A percentile compares a stretch with the other conserved stretches of the same genome.
These are phyloP conservation scores for Camelus bactrianus DNA, from an alignment of 2,113 vertebrate species.

Conservation along the genomic window DNA sequence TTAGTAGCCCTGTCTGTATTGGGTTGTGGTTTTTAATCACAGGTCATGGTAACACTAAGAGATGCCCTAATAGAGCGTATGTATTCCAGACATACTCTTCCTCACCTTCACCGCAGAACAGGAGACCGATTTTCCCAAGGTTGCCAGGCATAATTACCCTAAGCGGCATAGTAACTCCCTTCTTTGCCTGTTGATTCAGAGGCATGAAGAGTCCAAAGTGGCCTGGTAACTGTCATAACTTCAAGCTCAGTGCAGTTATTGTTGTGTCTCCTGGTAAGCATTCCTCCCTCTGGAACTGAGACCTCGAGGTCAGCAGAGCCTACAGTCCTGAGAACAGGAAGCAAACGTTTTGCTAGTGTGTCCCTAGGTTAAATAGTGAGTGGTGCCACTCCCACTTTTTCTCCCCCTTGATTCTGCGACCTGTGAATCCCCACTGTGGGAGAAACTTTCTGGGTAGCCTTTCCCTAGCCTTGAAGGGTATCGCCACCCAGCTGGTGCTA, in stretches of 20 bases:
- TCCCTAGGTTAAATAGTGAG: not conserved
- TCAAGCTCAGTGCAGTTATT: not conserved
- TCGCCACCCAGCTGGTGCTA: not conserved
- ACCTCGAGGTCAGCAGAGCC: not conserved
- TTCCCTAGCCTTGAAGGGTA: not conserved
- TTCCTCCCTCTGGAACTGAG: not conserved
- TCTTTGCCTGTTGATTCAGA: not conserved
- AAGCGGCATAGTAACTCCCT: too few relatives aligned
- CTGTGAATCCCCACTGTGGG: not conserved
- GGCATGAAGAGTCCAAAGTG: not conserved
- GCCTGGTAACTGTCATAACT: not conserved
- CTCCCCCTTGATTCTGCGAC: too few relatives aligned
- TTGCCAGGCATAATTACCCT: rapidly evolving
- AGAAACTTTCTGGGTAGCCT: not conserved
- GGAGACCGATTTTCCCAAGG: not conserved
- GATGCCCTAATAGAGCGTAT: too few relatives aligned
- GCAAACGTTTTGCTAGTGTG: too few relatives aligned
- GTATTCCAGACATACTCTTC: not conserved
- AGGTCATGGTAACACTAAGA: not conserved
- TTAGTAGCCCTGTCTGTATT: not conserved
- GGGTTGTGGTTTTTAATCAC: not conserved
- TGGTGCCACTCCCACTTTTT: not conserved
- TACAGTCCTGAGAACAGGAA: too few relatives aligned
- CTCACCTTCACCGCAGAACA: not conserved
- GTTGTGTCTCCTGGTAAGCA: not conserved